Base-by-base conservation (phyloP, 2,888 invertebrate species). In the Amitus sp. region DNA sequence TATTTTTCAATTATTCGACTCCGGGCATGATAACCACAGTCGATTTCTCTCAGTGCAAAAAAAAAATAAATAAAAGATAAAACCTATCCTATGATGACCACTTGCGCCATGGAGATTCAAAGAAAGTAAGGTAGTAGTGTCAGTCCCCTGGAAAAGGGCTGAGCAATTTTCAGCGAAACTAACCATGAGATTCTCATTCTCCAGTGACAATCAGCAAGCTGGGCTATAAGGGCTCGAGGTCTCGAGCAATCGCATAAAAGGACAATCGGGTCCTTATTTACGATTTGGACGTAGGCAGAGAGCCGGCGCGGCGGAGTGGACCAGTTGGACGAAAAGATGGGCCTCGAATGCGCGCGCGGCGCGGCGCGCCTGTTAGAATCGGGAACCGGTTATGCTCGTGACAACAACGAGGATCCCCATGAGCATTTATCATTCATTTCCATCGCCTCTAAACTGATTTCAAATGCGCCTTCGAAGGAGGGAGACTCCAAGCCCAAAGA, bases 241-340 rank as follows among this genome's bases (percentile, higher is more conserved):
- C 59, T 33, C 59, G 39, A 58, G 56, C 54, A 60, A 68, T 73
- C 75, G 76, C 76, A 73, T 77, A 78, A 78, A 78, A 76, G 76
- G 77, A 78, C 77, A 76, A 77, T 78, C 77, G 72, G 68, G 74
- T 71, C 70, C 76, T 75, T 79, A 78, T 78, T 78, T 78, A 78
- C 76, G 75, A 75, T 79, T 77, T 67, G 73, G 73, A 66, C 72
- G 56, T 65, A 56, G 39, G 15, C 15, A 7, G 15, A 13, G 17
- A 18, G 39, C 39, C 15, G 5, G 5, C 12, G 39, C 34, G 6
- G 18, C 3, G 10, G 3, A 3, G 15, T 13, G 39, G 17, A 9
- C 39, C 15, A 39, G 17, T 17, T 39, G 15, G 18, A 39, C 39
- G 39, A 39, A 39, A 39, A 39, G 39, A 17, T n/a, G n/a, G 10